phyloP scores from a whole-genome alignment of 2,113 vertebrate species.

The Stegastes partitus region DNA sequence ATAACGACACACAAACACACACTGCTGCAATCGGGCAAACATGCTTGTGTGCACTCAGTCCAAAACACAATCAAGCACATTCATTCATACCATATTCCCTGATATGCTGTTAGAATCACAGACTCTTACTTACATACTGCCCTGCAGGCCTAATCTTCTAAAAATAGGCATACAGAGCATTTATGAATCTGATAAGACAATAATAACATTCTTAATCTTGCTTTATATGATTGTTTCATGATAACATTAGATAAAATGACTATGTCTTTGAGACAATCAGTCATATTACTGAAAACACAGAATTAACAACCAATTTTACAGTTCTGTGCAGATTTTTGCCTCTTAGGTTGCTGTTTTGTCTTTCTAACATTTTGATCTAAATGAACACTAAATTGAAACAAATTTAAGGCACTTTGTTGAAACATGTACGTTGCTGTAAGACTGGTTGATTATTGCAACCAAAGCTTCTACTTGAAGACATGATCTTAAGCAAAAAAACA shows the following conservation, averaged over 20 bases:
- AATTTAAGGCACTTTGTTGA: neutral
- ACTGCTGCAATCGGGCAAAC: constrained; percentile 7
- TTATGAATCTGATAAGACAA: neutral
- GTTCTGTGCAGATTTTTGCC: neutral
- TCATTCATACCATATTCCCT: constrained; percentile 18
- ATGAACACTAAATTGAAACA: neutral
- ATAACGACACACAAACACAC: constrained; percentile 13
- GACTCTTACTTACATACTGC: neutral
- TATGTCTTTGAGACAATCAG: neutral
- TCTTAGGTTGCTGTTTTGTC: neutral
- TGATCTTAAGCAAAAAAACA: no score
- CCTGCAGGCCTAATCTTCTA: neutral
- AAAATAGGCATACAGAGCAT: neutral
- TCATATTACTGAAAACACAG: no score
- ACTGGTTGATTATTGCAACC: no score
- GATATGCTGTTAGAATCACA: neutral
- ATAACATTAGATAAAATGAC: neutral
- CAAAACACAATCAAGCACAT: constrained; percentile 1
- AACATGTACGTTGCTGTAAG: no score
- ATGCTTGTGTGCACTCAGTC: neutral
- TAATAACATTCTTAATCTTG: no score
- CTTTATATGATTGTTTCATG: neutral
- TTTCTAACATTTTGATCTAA: neutral
- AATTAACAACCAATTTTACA: neutral
- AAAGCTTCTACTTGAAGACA: no score